Evolutionary conservation across 2,797 vertebrate species (phyloP).

Genomic region (Phataginus tricuspis): DNA sequence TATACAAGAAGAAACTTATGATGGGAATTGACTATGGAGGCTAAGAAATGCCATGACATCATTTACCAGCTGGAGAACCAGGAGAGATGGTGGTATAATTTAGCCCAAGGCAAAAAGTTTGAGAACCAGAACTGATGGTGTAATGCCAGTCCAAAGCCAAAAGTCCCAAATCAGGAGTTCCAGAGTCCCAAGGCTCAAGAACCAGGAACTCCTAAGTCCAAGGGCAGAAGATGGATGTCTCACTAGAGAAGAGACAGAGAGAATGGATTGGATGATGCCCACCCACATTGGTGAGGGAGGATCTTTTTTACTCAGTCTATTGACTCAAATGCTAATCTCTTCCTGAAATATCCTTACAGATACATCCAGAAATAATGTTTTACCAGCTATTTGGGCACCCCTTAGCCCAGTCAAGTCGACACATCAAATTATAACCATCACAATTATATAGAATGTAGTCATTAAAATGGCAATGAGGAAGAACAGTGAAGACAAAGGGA

Average conservation of each 20-base stretch:
- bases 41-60: background rate
- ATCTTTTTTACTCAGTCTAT: background rate
- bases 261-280: background rate
- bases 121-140: background rate
- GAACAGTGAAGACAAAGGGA: background rate
- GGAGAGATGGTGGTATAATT: background rate
- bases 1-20: background rate
- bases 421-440: background rate
- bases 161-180: background rate
- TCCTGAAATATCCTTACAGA: background rate
- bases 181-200: background rate
- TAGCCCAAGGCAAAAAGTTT: background rate
- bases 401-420: background rate
- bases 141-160: background rate
- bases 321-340: background rate
- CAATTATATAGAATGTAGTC: background rate
- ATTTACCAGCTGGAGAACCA: background rate
- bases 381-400: background rate
- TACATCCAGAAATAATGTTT: background rate
- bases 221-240: background rate
- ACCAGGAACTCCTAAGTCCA: background rate
- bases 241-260: background rate
- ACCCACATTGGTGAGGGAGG: background rate
- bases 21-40: background rate
- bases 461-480: constrained; percentile 2